phyloP scores from a whole-genome alignment of 2,797 vertebrate genomes.

The Hypotaenidia philippensis region DNA sequence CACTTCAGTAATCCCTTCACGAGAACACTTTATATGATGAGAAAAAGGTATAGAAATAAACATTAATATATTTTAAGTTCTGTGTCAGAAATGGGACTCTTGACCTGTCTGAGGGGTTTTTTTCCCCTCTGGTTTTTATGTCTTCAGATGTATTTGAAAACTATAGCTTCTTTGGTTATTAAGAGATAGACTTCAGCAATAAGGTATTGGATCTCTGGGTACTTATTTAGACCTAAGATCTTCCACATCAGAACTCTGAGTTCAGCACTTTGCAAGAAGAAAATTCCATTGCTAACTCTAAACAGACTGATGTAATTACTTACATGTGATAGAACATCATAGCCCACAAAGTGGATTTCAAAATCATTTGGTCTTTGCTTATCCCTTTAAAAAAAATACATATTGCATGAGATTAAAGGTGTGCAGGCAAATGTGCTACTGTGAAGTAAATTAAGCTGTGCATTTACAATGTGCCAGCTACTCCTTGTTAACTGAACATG shows the following conservation, averaged over 20 bases:
- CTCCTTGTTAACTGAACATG: neutral
- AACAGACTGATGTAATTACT: neutral
- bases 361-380: neutral
- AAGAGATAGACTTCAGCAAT: neutral
- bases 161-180: neutral
- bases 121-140: neutral
- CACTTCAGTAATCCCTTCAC: neutral
- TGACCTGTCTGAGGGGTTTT: neutral
- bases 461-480: neutral
- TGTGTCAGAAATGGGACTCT: neutral
- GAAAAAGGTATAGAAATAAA: neutral
- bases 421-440: neutral
- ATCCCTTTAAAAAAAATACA: neutral
- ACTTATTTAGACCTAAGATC: neutral
- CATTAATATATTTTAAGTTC: neutral
- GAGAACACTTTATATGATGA: neutral
- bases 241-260: neutral
- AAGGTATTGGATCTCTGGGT: neutral
- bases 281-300: neutral
- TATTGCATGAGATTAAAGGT: neutral
- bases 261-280: neutral
- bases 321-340: neutral
- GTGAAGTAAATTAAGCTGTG: neutral
- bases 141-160: neutral
- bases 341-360: neutral